Base-by-base conservation (phyloP, 2,797 vertebrate species). In the Lycodopsis pacificus region DNA sequence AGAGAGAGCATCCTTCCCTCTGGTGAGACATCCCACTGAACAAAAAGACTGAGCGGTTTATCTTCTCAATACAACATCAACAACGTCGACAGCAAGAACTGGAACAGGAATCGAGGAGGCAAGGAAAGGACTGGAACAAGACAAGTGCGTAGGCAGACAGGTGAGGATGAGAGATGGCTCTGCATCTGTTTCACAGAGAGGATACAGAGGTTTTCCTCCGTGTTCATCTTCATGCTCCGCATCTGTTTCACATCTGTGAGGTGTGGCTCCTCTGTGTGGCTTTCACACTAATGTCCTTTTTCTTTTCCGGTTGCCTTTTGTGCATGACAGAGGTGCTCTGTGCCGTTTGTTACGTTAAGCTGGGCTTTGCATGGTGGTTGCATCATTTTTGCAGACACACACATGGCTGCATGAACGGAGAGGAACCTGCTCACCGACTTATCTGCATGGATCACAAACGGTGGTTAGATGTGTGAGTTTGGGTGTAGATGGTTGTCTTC, bases 281-380 rank as follows among this genome's bases (percentile, higher is more conserved):
- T 15, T 42, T 56, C 36, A 14, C 17, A 13, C 22, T 32, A 2
- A 38, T 17, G 22, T 22, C 14, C 36, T 54, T 42, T 34, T 34
- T 36, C 22, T 68, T 68, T 34, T 30, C 53, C 20, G 17, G 22
- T 10, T 57, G 3, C 67, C 7, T 72, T 34, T 25, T 75, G 44
- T 73, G 57, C 2, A 9, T 36, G 49, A 48, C 34, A 58, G 36
- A 10, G 44, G n/a, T 27, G 11, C 13, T 30, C 73, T 78, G 65
- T 73, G 76, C 49, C 46, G 48, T 73, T 84, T 79, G 61, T 86
- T 78, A 48, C 8, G 4, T 59, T 25, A 64, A 77, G 68, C 71
- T 66, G n/a, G 54, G 70, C 63, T 89, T 93, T 91, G 72, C 86
- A 79, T 20, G 76, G 75, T 42, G 57, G 76, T 92, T 93, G 91